Evolutionary conservation across 2,888 invertebrate genomes (phyloP), one percentile per base, ranked within the genome.

Genomic region (Cepaea hortensis): DNA sequence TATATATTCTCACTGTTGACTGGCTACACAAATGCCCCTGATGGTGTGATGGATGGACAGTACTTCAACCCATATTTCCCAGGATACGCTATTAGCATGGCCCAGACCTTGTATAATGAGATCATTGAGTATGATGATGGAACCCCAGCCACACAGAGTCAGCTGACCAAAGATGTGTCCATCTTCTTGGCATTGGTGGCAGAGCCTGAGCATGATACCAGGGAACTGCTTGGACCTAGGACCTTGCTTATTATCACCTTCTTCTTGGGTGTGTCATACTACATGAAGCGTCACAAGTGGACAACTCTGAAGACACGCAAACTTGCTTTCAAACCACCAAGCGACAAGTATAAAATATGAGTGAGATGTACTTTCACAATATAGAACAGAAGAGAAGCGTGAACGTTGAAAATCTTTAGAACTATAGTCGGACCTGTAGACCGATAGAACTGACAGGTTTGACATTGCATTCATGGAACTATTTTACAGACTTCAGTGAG

Each of bases 1-100:
- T 99, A 99, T 94, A 96, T 99, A 88, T 99, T 99, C 95, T 96
- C 98, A 0, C 95, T 99, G 88, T 95, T 99, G 91, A 99, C 99
- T 83, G 98, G 99, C 55, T 99, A 99, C 95, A 96, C 96, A 93
- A 99, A 99, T 80, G 95, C 99, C 13, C 99, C 99, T n/a, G 99
- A 98, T 85, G 99, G 99, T 85, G 94, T 98, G 0, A 89, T 97
- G 85, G 99, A 99, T 88, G 99, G 98, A 65, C 98, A 98, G 95
- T 96, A 98, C 95, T 99, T 35, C 35, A 35, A 35, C 35, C 35
- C 35, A 35, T 35, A 35, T 35, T 35, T 35, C 35, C 35, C 35
- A 97, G 99, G 99, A 50, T 99, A 99, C 83, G 98, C 98, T 92
- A 98, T 99, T 94, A 97, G 97, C 89, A 95, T 95, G 95, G 94